Conservation (phyloP, 2,797 vertebrate species). For the Chelmon rostratus region DNA sequence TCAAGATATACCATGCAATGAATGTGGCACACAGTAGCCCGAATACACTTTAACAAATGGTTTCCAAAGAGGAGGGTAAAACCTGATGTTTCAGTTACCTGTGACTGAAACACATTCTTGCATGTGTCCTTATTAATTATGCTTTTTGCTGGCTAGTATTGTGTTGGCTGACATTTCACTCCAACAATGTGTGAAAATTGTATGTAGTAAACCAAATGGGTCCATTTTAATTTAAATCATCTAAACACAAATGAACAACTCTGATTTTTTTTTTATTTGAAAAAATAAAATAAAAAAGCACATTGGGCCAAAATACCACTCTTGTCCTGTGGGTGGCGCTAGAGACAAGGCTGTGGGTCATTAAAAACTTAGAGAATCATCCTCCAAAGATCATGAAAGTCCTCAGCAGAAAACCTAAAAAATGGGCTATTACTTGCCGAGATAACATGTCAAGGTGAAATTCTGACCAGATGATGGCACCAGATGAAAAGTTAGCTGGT, state of each 20-base stretch:
- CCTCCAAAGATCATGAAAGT: background rate
- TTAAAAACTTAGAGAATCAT: background rate
- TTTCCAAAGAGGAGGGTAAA: background rate
- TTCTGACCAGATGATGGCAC: constrained; percentile 7
- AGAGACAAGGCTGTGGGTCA: background rate
- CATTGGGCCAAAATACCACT: too few species aligned
- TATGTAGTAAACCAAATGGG: background rate
- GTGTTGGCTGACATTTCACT: background rate
- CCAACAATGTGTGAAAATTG: background rate
- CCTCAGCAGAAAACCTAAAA: constrained; percentile 9
- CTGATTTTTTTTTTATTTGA: background rate
- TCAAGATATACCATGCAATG: background rate
- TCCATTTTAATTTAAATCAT: background rate
- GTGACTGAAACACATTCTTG: background rate
- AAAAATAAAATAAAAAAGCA: background rate
- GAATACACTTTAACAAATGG: background rate
- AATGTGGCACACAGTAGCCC: background rate
- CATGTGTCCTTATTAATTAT: background rate
- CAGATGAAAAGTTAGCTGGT: constrained; percentile 26
- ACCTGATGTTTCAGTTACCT: background rate
- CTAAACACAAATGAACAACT: background rate
- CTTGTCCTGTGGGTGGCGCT: background rate
- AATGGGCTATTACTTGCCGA: constrained; percentile 6
- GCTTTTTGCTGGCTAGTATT: background rate
- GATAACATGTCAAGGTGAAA: background rate